Evolutionary conservation across 2,888 invertebrate species (phyloP).

Genomic region (Macrosiphum euphorbiae): DNA sequence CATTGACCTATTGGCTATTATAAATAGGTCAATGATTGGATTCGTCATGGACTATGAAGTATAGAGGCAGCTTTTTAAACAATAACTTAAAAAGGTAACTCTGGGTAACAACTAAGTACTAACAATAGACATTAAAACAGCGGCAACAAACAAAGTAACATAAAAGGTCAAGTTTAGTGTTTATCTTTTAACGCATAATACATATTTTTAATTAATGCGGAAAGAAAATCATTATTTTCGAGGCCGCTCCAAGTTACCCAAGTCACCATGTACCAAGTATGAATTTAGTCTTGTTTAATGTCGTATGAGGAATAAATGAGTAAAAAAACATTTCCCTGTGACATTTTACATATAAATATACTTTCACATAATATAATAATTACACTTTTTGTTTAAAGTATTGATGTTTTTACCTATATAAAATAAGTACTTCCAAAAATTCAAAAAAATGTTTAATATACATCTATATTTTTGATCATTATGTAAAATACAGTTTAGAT

Average conservation of each 20-base stretch:
- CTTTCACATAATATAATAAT: neutral
- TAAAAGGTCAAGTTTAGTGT: neutral
- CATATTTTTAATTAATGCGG: neutral
- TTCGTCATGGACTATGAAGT: too few species aligned
- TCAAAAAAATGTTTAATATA: neutral
- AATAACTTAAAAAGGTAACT: neutral
- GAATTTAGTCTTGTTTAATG: neutral
- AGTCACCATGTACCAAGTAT: neutral
- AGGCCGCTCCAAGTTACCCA: too few species aligned
- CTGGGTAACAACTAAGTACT: neutral
- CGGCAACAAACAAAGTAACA: too few species aligned
- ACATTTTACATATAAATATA: neutral
- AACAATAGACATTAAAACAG: too few species aligned
- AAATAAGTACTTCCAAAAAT: neutral
- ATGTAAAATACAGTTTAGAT: neutral
- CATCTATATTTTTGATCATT: neutral
- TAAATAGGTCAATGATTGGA: too few species aligned
- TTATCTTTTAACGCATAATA: neutral
- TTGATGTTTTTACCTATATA: neutral
- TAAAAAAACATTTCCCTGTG: neutral
- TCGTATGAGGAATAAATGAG: neutral
- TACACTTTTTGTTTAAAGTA: neutral
- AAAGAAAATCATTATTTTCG: too few species aligned
- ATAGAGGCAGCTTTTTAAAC: neutral
- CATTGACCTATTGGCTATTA: too few species aligned